Evolutionary conservation across 1,140 invertebrate species (phyloP).

Genomic region (Daktulosphaira vitifoliae): DNA sequence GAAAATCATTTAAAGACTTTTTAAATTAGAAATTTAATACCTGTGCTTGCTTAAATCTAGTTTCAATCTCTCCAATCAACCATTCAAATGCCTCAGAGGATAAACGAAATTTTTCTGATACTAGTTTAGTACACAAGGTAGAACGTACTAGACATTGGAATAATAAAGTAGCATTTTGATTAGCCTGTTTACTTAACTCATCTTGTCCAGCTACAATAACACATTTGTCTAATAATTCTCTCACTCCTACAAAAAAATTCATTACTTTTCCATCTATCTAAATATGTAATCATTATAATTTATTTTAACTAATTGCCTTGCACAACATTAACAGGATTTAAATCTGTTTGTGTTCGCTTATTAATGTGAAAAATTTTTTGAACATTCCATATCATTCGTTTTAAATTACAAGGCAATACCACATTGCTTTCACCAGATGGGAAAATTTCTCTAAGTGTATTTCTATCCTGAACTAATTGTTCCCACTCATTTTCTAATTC

Average conservation of each 20-base stretch:
- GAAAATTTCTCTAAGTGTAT: slow-evolving; percentile 73
- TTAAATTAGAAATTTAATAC: slow-evolving; percentile 46
- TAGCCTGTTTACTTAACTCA: slow-evolving; percentile 87
- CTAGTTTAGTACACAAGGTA: slow-evolving; percentile 88
- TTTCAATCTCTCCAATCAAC: slow-evolving; percentile 96
- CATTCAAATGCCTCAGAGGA: slow-evolving; percentile 96
- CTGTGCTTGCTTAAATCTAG: slow-evolving; percentile 93
- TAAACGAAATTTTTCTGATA: slow-evolving; percentile 90
- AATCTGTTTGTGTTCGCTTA: slow-evolving; percentile 80
- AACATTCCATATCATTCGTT: slow-evolving; percentile 99
- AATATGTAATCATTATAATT: too few species aligned
- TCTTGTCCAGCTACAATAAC: slow-evolving; percentile 95
- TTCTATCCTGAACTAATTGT: slow-evolving; percentile 76
- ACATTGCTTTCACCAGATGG: slow-evolving; percentile 80
- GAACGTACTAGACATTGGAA: slow-evolving; percentile 94
- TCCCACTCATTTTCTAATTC: slow-evolving; percentile 95
- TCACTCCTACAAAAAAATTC: slow-evolving; percentile 55
- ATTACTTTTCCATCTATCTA: too few species aligned
- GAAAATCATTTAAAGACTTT: too few species aligned
- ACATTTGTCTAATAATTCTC: slow-evolving; percentile 76
- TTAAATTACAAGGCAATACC: slow-evolving; percentile 92
- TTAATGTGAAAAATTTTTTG: slow-evolving; percentile 99
- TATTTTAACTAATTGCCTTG: too few species aligned
- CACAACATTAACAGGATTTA: slow-evolving; percentile 87
- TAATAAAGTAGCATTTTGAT: slow-evolving; percentile 93